Base-by-base conservation (phyloP, 2,113 vertebrate species). In the Mastomys natalensis region DNA sequence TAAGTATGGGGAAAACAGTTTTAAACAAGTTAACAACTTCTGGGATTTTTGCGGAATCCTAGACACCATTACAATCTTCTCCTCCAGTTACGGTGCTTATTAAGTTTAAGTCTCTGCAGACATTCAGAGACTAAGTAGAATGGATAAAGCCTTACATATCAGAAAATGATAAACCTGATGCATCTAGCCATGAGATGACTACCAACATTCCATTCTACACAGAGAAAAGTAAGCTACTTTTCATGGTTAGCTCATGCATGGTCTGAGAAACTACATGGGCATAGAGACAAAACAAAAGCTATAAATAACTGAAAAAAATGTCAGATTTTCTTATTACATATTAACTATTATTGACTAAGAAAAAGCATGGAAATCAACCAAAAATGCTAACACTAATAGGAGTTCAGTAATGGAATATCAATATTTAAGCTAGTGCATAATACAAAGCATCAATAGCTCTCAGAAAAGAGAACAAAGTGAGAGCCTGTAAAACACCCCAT, bases 281-380 rank as follows among this genome's bases (percentile, higher is more conserved):
- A 87, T 26, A n/a, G 1, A 93, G 31, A 22, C 37, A 80, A 84
- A 84, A 73, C n/a, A 81, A 80, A 92, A 66, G 2, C 13, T 66
- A 68, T 40, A 91, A 89, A 92, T 51, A 58, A 48, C 2, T 70
- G 29, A 29, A 78, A 93, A 88, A 89, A 89, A 81, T 88, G 7
- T 0, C 37, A 89, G 72, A 90, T 73, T 70, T 91, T 55, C 82
- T 55, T 95, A 89, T 64, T 89, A 29, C 3, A 72, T 2, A 85
- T 55, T 62, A 87, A 80, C 29, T 78, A 68, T 58, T 62, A 8
- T 86, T 84, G 77, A 87, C 74, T 53, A 66, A 16, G 37, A 82
- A 89, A 89, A 91, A 45, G 2, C n/a, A 60, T 96, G 24, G 81
- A 34, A 26, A 26, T 93, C 68, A 96, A 95, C 4, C 93, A 95